These are phyloP conservation scores for Pitta sordida DNA, from an alignment of 2,113 vertebrate species.

Conservation along the genomic window DNA sequence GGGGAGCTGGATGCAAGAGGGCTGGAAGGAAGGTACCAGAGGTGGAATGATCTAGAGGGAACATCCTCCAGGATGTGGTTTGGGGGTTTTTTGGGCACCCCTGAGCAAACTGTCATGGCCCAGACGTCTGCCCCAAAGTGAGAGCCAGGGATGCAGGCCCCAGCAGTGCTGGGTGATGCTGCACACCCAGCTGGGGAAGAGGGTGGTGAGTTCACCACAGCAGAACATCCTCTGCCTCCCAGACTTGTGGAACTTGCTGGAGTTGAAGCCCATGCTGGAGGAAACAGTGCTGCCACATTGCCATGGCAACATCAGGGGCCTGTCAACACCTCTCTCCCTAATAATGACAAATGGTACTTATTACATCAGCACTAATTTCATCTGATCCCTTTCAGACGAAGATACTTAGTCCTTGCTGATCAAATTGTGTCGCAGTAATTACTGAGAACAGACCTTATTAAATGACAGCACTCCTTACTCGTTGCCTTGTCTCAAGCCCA, in stretches of 20 bases:
- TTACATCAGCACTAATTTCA: conserved; percentile 93
- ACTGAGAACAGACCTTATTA: conserved; percentile 92
- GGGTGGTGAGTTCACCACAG: background rate
- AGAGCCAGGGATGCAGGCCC: background rate
- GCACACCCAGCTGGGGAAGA: background rate
- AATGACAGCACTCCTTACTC: conserved; percentile 77
- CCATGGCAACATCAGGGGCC: conserved; percentile 78
- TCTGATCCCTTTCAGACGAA: conserved; percentile 88
- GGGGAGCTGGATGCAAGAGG: background rate
- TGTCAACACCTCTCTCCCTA: conserved; percentile 88
- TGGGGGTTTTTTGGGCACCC: too few species aligned
- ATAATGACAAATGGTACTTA: conserved; percentile 94
- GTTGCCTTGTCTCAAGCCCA: conserved; percentile 69
- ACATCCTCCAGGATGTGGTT: background rate
- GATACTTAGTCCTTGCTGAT: conserved; percentile 91
- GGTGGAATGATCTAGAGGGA: fast-evolving
- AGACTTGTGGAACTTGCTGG: background rate
- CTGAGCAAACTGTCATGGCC: background rate
- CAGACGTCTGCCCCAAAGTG: fast-evolving
- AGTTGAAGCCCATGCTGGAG: conserved; percentile 10
- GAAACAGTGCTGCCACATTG: conserved; percentile 54
- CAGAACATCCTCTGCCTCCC: background rate
- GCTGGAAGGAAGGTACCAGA: background rate
- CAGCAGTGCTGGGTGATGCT: fast-evolving
- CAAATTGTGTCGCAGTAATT: conserved; percentile 92